Evolutionary conservation across 2,888 invertebrate genomes (phyloP), one percentile per base, ranked within the genome.

Genomic region (Acleris laterana): DNA sequence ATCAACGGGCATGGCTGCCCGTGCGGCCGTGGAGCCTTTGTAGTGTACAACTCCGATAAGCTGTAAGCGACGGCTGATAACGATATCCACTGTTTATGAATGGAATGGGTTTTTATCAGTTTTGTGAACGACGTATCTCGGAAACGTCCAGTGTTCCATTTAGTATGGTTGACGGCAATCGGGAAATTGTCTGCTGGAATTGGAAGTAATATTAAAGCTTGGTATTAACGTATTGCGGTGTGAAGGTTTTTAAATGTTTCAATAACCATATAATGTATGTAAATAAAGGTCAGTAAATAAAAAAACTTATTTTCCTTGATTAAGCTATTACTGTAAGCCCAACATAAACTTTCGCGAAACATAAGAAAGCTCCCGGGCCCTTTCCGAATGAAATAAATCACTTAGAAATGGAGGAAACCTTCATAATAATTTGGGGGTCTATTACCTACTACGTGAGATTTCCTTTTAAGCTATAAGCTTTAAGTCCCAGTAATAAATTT

Each of bases 341-440:
- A n/a, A 46, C 32, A 46, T 32, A 59, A 52, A 59, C 58, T 63
- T 58, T 48, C 58, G 22, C 58, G 32, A 28, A 20, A 46, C 48
- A 52, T 17, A 63, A 58, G 52, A 59, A 63, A 52, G 32, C 52
- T 48, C 50, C 42, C 17, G 11, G 52, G 63, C 48, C 51, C 17
- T 58, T 32, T 59, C 28, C 58, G 20, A 63, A 59, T 58, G 46
- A 59, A 52, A 63, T 63, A 59, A 52, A 63, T 58, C 63, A 63
- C 52, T 38, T 22, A 11, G 25, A 28, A 28, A 28, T 28, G 19
- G 55, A 19, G 42, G 49, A 42, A n/a, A 51, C 17, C 58, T 63
- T 63, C 52, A 51, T 58, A 28, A 53, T 63, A 63, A 63, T 63
- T 59, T 52, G n/a, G 46, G 42, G 46, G 46, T 42, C 6, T 53